Base-by-base conservation (phyloP, 2,888 invertebrate species). In the Adineta ricciae region DNA sequence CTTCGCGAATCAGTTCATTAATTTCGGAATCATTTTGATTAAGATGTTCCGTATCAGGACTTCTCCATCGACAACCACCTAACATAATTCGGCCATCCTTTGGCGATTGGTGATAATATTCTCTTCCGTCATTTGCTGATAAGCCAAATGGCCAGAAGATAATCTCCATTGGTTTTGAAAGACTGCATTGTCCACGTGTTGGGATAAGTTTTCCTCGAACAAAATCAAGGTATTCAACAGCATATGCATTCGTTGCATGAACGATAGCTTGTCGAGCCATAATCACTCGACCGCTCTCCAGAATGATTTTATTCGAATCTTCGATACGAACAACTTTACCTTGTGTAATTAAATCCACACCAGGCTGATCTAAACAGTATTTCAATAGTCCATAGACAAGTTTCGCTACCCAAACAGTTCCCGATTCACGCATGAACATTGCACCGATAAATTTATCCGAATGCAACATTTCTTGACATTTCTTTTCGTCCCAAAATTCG, bases 211-310 rank as follows among this genome's bases (percentile, higher is more conserved):
- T 64, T 27, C n/a, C 32, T 14, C 64, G 64, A 27, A 32, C 32
- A 64, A 64, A 64, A 64, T 64, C 64, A 27, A 38, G 21, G 24
- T 41, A 41, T 73, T 64, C 64, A 16, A 64, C 32, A 32, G 64
- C 11, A 73, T 73, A 73, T 19, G 73, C 73, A 41, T 73, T 73
- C 24, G 73, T 73, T 21, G 73, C 73, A 73, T 73, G 73, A 41
- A 41, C 41, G 24, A 73, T 41, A 41, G 36, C 41, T 41, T 73
- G 64, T 14, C 32, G 16, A 24, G 73, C 73, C 21, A 41, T 4
- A 41, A 73, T 73, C 0, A 73, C 41, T 24, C 41, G 36, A 21
- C 73, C 73, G 21, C 38, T 73, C 38, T 73, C 73, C 9, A 73
- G 36, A n/a, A 38, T 38, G 1, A 73, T 21, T 38, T 38, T 36